Conservation (phyloP, 2,888 invertebrate genomes). For the Yponomeuta malinellus region DNA sequence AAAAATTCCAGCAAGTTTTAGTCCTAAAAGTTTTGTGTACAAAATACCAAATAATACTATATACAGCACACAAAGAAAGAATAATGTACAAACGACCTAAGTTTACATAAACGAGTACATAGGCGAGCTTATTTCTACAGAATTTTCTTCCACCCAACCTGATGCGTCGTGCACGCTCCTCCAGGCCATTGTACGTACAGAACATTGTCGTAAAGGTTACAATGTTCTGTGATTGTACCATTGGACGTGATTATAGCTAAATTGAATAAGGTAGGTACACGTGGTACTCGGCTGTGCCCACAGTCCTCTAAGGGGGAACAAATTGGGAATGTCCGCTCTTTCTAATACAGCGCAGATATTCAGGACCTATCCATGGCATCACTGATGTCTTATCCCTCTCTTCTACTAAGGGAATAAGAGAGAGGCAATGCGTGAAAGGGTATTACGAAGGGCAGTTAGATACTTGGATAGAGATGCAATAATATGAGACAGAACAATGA, state of each 20-base stretch:
- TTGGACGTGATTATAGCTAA: background rate
- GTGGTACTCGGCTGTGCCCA: background rate
- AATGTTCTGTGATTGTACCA: no score
- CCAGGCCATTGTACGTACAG: background rate
- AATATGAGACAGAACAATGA: constrained; percentile 1
- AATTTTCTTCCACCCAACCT: no score
- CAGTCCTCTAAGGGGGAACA: background rate
- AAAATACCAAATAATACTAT: no score
- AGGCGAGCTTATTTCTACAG: no score
- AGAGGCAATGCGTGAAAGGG: background rate
- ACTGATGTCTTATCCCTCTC: background rate
- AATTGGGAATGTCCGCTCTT: constrained; percentile 1
- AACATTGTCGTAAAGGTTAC: no score
- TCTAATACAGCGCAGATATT: background rate
- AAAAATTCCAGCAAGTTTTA: no score
- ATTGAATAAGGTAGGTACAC: background rate
- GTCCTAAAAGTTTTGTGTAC: no score
- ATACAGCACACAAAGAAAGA: no score
- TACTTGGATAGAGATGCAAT: background rate
- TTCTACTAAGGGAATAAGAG: background rate
- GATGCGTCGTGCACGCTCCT: no score
- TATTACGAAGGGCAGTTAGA: background rate
- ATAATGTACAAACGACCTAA: no score
- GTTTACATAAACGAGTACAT: no score
- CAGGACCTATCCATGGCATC: background rate